These are phyloP conservation scores for Amyelois transitella DNA, from an alignment of 1,140 invertebrate species.

Conservation along the genomic window DNA sequence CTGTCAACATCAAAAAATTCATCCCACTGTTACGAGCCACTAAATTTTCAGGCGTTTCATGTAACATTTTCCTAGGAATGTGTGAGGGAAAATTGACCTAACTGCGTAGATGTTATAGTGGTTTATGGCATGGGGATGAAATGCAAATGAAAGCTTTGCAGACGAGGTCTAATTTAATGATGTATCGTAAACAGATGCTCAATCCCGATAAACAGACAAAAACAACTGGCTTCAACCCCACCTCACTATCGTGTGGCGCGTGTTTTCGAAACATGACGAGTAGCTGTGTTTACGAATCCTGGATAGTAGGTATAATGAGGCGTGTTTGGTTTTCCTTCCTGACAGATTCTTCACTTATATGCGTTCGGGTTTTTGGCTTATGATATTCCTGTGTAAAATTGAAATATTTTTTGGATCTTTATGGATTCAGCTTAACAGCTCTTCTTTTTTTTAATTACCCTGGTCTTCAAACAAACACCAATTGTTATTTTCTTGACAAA, in stretches of 20 bases:
- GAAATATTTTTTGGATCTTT: too few species aligned
- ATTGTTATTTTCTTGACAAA: too few species aligned
- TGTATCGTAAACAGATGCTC: conserved; percentile 26
- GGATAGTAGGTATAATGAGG: background rate
- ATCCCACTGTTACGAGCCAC: conserved; percentile 17
- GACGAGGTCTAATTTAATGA: conserved; percentile 22
- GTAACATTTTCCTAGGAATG: conserved; percentile 9
- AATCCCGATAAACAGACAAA: conserved; percentile 14
- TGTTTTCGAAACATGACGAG: background rate
- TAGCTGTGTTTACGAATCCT: too few species aligned
- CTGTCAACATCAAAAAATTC: conserved; percentile 25
- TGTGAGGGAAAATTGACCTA: conserved; percentile 3
- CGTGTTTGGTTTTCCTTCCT: background rate
- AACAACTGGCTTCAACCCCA: conserved; percentile 2
- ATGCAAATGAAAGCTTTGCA: conserved; percentile 13
- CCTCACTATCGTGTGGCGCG: background rate
- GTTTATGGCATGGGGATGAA: background rate
- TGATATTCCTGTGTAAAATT: background rate
- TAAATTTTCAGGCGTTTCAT: conserved; percentile 22
- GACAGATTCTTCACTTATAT: background rate
- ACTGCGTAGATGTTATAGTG: conserved; percentile 2
- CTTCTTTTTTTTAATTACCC: too few species aligned
- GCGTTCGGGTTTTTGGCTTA: background rate
- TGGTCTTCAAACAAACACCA: too few species aligned
- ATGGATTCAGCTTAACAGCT: too few species aligned